phyloP scores from a whole-genome alignment of 2,113 vertebrate genomes.

The Prolemur simus region DNA sequence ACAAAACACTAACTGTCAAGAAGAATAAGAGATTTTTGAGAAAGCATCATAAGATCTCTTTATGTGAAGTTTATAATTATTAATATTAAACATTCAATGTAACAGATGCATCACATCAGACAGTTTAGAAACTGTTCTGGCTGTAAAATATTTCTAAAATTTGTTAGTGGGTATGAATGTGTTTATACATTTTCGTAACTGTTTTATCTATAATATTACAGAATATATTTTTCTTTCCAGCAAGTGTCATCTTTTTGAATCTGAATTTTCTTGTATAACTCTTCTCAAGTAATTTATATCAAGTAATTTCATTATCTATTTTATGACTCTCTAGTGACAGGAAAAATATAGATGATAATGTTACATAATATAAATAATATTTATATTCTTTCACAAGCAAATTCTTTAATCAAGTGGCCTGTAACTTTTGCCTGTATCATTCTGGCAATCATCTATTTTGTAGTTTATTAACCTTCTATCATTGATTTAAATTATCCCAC shows the following conservation, averaged over 20 bases:
- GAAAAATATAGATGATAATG: neutral
- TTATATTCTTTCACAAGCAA: neutral
- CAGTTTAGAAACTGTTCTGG: neutral
- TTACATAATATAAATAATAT: neutral
- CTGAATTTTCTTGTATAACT: neutral
- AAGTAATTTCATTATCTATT: neutral
- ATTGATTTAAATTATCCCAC: neutral
- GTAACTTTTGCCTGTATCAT: neutral
- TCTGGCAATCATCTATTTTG: neutral
- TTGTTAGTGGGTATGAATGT: neutral
- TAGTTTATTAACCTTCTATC: neutral
- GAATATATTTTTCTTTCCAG: neutral
- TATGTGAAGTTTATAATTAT: neutral
- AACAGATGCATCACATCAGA: neutral
- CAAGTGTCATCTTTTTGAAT: neutral
- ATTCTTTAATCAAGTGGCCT: neutral
- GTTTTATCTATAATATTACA: neutral
- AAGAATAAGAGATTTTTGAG: neutral
- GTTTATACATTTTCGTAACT: neutral
- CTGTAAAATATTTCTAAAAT: neutral
- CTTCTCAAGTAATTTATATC: neutral
- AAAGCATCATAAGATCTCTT: neutral
- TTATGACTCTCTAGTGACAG: neutral
- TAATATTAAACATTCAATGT: neutral
- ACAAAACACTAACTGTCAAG: neutral